Percentiles rank a stretch among this genome's conserved stretches.
These are phyloP conservation scores for Hypotaenidia okinawae DNA, from an alignment of 2,797 vertebrate genomes.

Conservation along the genomic window DNA sequence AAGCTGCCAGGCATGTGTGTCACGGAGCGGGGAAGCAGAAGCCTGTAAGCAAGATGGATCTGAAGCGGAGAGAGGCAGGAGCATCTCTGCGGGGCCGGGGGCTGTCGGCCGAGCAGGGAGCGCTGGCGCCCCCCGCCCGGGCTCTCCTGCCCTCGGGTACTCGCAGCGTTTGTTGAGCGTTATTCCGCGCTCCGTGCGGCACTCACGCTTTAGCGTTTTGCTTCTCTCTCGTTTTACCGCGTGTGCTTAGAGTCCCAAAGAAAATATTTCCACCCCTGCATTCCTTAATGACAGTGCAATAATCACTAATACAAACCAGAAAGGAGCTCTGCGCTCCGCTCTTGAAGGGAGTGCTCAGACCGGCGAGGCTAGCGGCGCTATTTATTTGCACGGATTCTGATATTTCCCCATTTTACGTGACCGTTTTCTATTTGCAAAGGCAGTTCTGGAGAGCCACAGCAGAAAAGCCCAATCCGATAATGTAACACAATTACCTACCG, in stretches of 20 bases:
- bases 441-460: neutral
- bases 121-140: too few species aligned
- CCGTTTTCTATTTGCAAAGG: neutral
- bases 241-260: neutral
- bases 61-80: neutral
- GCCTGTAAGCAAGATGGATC: neutral
- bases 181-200: neutral
- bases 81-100: neutral
- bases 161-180: neutral
- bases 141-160: neutral
- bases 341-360: neutral
- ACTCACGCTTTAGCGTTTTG: neutral
- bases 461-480: neutral
- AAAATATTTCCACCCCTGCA: constrained; percentile 7
- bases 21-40: neutral
- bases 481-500: neutral
- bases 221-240: neutral
- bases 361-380: neutral
- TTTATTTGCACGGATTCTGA: neutral
- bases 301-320: constrained; percentile 21
- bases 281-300: constrained; percentile 19
- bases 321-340: neutral
- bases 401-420: neutral
- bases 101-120: neutral
- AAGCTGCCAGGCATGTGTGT: neutral